These are phyloP conservation scores for Micromussa lordhowensis DNA, from an alignment of 92 coral and sea anemone genomes.

Conservation along the genomic window DNA sequence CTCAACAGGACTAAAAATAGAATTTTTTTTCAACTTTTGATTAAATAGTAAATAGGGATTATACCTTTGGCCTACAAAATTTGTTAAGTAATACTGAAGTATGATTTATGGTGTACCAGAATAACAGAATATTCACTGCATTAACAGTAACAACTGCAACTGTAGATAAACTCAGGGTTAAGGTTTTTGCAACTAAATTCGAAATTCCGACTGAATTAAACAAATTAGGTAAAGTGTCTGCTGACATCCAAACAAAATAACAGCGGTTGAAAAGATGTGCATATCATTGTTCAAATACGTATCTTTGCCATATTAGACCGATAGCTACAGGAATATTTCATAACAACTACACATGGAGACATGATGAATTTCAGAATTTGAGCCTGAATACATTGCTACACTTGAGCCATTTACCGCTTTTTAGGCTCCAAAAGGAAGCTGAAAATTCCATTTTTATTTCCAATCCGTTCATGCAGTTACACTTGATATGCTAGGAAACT, in stretches of 20 bases:
- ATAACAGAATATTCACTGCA: too few species aligned
- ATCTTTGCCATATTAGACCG: neutral
- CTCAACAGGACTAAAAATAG: too few species aligned
- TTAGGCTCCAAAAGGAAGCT: conserved; percentile 40
- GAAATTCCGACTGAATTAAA: neutral
- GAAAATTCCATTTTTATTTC: conserved; percentile 20
- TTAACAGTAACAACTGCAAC: too few species aligned
- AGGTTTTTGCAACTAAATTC: too few species aligned
- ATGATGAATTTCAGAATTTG: neutral
- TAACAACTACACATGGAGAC: neutral
- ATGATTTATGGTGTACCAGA: too few species aligned
- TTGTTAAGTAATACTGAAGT: too few species aligned
- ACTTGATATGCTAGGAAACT: neutral
- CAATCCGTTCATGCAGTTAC: conserved; percentile 12
- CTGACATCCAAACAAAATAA: conserved; percentile 15
- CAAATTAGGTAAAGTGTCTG: neutral
- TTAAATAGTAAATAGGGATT: too few species aligned
- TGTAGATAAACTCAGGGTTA: too few species aligned
- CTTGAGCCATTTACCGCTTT: neutral
- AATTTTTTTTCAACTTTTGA: too few species aligned
- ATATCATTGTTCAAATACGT: conserved; percentile 11
- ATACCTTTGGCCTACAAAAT: too few species aligned
- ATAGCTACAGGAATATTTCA: neutral
- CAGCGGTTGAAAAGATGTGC: conserved; percentile 24
- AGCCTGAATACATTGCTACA: neutral